Evolutionary conservation across 2,888 invertebrate species (phyloP), one percentile per base, ranked within the genome.

Genomic region (Calameuta pallipes): DNA sequence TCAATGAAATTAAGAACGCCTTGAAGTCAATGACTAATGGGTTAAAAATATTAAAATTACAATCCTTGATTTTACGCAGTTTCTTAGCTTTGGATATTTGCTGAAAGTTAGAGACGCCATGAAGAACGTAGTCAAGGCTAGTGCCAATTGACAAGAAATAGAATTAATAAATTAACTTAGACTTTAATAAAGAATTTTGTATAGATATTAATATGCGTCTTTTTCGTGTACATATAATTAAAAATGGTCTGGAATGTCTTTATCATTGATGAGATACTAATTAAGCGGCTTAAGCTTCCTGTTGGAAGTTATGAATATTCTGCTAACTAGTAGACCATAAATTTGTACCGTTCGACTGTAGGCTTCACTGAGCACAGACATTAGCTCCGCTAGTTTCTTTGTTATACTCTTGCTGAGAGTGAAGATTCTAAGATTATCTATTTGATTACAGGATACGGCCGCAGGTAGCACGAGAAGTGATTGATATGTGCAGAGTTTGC

Each of bases 401-500:
- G 56, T 56, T 56, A 56, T 9, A 23, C 23, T 56, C 23, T 56
- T 56, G 56, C 23, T 9, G 56, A 23, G 56, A 56, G 23, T 23
- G 56, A 56, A 56, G 56, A 56, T 56, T 56, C 23, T 6, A 56
- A 23, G 56, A 56, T 56, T 56, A 56, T 23, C 56, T 56, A 23
- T 56, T 87, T 83, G 77, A 83, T 92, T 92, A 23, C 93, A 98
- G 99, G 92, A 97, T 99, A 90, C 96, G 99, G 80, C 99, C 99
- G 56, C 98, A 98, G 92, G 96, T 97, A 85, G 96, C 98, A 15
- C 94, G 96, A 31, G 99, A 99, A 92, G 94, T 97, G 86, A 96
- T 99, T 81, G 98, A 99, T 91, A 97, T 98, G 95, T 98, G 98
- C 91, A 96, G 97, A 80, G 94, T 98, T 78, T 99, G 98, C 92